Evolutionary conservation across 1,140 invertebrate genomes (phyloP).

Genomic region (Neuroterus valhalla): DNA sequence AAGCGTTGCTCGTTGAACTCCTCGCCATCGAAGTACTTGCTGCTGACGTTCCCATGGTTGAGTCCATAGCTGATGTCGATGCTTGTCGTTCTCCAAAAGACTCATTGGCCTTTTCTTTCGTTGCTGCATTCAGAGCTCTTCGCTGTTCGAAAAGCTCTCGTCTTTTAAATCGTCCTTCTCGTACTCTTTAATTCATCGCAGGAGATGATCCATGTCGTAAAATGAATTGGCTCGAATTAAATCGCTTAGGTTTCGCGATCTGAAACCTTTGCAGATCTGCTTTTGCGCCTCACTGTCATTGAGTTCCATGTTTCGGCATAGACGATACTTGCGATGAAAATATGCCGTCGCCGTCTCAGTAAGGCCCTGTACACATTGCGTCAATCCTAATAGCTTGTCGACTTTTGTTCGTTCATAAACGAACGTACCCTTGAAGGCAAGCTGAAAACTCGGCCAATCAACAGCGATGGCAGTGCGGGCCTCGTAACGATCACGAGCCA

Average conservation of each 20-base stretch:
- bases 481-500: background rate
- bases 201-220: background rate
- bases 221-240: slow-evolving; percentile 3
- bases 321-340: background rate
- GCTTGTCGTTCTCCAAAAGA: no score
- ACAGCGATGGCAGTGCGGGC: background rate
- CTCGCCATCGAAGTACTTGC: no score
- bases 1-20: no score
- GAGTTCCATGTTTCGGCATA: background rate
- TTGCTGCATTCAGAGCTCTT: background rate
- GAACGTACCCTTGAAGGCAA: background rate
- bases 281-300: background rate
- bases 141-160: background rate
- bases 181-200: slow-evolving; percentile 15
- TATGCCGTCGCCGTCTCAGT: background rate
- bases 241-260: slow-evolving; percentile 7
- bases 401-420: background rate
- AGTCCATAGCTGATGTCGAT: no score
- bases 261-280: background rate
- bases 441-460: no score
- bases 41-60: no score
- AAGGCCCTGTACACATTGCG: no score
- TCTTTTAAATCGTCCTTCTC: slow-evolving; percentile 14
- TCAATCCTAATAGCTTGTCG: no score
- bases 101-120: no score